These are phyloP conservation scores for Sus cebifrons DNA, from an alignment of 2,797 vertebrate species.

Conservation along the genomic window DNA sequence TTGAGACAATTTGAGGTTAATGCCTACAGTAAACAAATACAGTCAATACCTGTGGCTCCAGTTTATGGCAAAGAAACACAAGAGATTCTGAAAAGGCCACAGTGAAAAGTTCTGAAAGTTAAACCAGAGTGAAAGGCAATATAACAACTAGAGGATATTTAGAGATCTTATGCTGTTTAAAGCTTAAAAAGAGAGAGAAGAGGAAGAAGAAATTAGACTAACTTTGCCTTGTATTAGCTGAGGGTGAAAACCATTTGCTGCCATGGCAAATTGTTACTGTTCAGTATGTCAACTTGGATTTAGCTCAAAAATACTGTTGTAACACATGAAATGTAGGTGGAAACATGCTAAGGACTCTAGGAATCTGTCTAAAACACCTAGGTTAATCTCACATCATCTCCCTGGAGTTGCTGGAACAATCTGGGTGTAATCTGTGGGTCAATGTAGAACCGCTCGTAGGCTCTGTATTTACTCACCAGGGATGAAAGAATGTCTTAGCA, in stretches of 20 bases:
- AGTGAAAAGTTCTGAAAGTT: not conserved
- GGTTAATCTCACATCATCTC: not conserved
- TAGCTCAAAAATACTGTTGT: conserved; percentile 13
- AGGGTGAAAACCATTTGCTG: conserved; percentile 19
- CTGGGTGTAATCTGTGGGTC: not conserved
- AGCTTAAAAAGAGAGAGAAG: not conserved
- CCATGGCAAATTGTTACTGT: not conserved
- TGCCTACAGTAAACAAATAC: no score
- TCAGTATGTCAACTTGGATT: not conserved
- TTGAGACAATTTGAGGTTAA: no score
- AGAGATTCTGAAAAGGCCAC: no score
- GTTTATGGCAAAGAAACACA: no score
- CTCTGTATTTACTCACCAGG: not conserved
- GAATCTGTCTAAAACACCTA: not conserved
- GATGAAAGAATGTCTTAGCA: conserved; percentile 38
- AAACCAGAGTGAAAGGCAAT: conserved; percentile 35
- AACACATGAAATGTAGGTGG: not conserved
- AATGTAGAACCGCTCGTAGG: not conserved
- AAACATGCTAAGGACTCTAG: not conserved
- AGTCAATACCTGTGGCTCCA: no score
- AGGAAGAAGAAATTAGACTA: not conserved
- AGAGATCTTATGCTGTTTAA: not conserved
- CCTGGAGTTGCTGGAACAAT: not conserved
- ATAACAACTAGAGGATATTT: accelerated
- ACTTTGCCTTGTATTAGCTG: not conserved